phyloP scores from a whole-genome alignment of 2,797 vertebrate genomes.

The Scyliorhinus canicula region DNA sequence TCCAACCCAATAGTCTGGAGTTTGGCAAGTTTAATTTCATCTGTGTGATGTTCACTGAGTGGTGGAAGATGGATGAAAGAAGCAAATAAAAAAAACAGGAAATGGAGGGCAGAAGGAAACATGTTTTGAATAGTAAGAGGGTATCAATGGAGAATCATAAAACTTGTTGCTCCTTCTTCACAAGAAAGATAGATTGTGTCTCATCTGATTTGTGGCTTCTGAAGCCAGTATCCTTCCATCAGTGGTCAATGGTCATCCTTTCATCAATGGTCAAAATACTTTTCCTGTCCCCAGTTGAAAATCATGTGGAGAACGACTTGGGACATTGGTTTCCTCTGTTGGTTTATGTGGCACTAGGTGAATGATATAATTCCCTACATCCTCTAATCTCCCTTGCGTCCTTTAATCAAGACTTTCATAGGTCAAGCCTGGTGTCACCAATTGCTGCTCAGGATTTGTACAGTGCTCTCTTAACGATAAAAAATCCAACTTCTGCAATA shows the following conservation, averaged over 20 bases:
- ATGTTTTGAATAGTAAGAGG: background rate
- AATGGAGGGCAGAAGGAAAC: too few relatives aligned
- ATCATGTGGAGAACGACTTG: background rate
- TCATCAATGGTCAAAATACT: too few relatives aligned
- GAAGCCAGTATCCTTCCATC: background rate
- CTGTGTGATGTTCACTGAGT: background rate
- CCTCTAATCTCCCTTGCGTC: background rate
- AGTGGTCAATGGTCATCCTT: too few relatives aligned
- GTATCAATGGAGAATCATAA: background rate
- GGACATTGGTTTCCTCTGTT: background rate
- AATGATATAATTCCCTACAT: background rate
- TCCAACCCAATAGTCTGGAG: background rate
- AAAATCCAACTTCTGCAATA: background rate
- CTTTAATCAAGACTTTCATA: background rate
- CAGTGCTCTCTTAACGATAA: background rate
- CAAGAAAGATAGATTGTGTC: background rate
- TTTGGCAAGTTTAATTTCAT: background rate
- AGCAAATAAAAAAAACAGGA: background rate
- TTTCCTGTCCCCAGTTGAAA: background rate
- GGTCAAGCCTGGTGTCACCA: background rate
- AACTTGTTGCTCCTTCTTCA: background rate
- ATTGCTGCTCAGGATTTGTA: background rate
- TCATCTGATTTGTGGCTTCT: background rate
- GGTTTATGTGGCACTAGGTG: background rate
- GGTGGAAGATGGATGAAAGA: background rate